Base-by-base conservation (phyloP, 2,888 invertebrate species). In the Biston betularia region DNA sequence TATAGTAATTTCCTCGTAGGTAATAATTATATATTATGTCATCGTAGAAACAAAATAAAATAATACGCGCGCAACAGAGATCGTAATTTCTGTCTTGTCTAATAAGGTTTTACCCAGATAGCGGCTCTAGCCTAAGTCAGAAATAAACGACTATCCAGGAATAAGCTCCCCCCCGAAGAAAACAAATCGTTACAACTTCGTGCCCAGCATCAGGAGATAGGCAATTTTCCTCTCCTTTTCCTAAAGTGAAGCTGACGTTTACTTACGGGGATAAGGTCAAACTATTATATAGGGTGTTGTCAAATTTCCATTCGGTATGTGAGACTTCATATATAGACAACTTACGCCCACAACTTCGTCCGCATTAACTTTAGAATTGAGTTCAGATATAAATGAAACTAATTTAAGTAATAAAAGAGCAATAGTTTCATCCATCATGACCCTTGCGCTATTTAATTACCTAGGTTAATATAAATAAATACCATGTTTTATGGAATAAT, bases 111-210 rank as follows among this genome's bases (percentile, higher is more conserved):
- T 40, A 45, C 55, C 34, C 45, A 45, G 34, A 24, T 42, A 12
- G 12, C 15, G 54, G 40, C 35, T 14, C 42, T 54, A 44, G 42
- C 42, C 34, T n/a, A 33, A 33, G 7, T 44, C n/a, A 14, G 24
- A 38, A 60, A 48, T 38, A 49, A 54, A 38, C 54, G 10, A 46
- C 10, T 61, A 45, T 61, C 15, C 56, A 15, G 24, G 38, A 65
- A 56, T 61, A 65, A 61, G 48, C n/a, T 42, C 44, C 40, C 24
- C n/a, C 52, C 46, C 53, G 42, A 62, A 42, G 61, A 24, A 62
- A 66, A 66, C 66, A 58, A 66, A 66, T 66, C 66, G 66, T 62
- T 62, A 40, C 66, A n/a, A 15, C 46, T 42, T 35, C 66, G 57
- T 66, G 66, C 42, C 61, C 57, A 53, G 66, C 56, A 56, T 65